Percentiles rank a stretch among this genome's conserved stretches.
Evolutionary conservation across 2,113 vertebrate genomes (phyloP).

Genomic region (Trochalopteron elliotii): DNA sequence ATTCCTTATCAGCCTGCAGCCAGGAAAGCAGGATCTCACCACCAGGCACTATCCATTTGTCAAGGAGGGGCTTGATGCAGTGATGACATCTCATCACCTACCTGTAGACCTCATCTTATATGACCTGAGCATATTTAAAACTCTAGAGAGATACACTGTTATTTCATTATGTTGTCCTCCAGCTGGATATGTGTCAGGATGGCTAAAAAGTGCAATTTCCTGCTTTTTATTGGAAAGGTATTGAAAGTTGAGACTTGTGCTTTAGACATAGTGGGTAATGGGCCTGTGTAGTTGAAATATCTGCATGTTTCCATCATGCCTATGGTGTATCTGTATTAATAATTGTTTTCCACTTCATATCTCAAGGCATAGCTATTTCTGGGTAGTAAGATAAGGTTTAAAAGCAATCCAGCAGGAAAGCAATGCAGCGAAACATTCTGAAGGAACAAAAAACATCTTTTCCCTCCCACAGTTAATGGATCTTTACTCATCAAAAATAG

Average conservation of each 20-base stretch:
- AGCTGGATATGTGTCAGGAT: neutral
- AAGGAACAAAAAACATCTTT: constrained; percentile 65
- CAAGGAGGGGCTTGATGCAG: neutral
- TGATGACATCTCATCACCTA: neutral
- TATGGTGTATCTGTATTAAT: neutral
- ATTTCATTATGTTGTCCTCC: neutral
- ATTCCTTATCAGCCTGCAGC: neutral
- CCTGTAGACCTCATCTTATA: neutral
- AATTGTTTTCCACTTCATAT: neutral
- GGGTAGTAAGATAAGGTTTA: neutral
- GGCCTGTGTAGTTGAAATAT: neutral
- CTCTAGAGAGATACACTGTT: neutral
- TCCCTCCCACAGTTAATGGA: constrained; percentile 79
- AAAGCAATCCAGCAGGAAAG: neutral
- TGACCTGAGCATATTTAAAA: neutral
- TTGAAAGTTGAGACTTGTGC: neutral
- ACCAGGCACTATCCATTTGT: neutral
- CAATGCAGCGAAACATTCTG: neutral
- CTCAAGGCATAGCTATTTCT: neutral
- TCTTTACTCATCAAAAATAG: constrained; percentile 71
- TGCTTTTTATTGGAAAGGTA: neutral
- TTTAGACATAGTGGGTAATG: neutral
- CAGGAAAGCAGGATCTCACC: neutral
- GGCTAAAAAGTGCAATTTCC: neutral
- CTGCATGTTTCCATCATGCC: neutral